phyloP scores from a whole-genome alignment of 2,888 invertebrate genomes.

The Pristionchus entomophagus region DNA sequence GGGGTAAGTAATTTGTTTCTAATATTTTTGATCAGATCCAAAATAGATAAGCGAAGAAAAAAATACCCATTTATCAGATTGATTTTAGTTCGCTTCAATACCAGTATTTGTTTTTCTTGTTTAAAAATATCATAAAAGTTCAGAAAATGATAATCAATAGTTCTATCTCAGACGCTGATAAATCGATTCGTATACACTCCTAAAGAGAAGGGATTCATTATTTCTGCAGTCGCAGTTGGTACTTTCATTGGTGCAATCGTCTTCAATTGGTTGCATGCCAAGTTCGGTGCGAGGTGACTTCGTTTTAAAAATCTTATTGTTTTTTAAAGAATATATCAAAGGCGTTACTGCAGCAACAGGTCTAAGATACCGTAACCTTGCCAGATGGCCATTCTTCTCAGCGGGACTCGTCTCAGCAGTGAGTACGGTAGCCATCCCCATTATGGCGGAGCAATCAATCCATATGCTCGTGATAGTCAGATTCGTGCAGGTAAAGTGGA shows the following conservation, averaged over 20 bases:
- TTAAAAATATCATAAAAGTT: too few species aligned
- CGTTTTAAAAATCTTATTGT: neutral
- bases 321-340: neutral
- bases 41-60: too few species aligned
- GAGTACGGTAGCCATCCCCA: neutral
- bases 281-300: slow-evolving; percentile 30
- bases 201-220: neutral
- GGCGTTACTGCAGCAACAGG: too few species aligned
- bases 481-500: slow-evolving; percentile 36
- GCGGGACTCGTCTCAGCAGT: neutral
- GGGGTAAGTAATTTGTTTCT: neutral
- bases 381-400: slow-evolving; percentile 37
- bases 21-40: neutral
- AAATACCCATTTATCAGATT: too few species aligned
- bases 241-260: slow-evolving; percentile 5
- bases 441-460: neutral
- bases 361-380: too few species aligned
- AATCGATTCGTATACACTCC: slow-evolving; percentile 25
- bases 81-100: too few species aligned
- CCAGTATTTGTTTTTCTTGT: too few species aligned
- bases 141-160: too few species aligned
- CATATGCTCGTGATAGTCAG: neutral
- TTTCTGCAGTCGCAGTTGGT: neutral
- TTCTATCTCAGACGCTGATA: neutral
- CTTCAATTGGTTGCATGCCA: slow-evolving; percentile 16